phyloP scores from a whole-genome alignment of 2,797 vertebrate species.

The Crypturellus tataupa region DNA sequence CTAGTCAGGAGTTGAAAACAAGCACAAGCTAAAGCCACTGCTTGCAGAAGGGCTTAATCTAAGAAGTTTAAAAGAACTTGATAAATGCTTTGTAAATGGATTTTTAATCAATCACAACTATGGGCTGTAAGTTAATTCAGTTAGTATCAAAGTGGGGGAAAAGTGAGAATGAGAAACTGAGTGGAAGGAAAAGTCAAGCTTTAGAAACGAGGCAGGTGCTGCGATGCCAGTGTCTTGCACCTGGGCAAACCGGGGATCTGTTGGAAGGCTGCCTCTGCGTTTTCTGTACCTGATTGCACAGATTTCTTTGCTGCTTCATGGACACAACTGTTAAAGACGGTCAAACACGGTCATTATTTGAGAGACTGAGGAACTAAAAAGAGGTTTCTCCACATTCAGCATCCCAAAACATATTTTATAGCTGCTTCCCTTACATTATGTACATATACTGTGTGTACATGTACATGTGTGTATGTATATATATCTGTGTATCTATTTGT shows the following conservation, averaged over 20 bases:
- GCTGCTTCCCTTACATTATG: neutral
- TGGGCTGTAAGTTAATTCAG: neutral
- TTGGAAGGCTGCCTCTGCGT: neutral
- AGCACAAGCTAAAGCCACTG: neutral
- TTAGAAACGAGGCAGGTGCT: neutral
- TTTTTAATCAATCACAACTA: neutral
- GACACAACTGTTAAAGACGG: neutral
- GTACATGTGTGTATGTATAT: neutral
- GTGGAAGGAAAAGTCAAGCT: neutral
- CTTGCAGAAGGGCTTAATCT: neutral
- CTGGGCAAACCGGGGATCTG: neutral
- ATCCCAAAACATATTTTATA: neutral
- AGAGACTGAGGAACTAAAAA: neutral
- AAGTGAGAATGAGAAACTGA: neutral
- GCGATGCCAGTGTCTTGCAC: fast-evolving
- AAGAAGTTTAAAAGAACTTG: neutral
- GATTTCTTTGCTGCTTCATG: neutral
- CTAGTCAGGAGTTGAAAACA: neutral
- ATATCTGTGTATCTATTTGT: neutral
- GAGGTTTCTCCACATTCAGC: neutral
- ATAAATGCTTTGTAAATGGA: neutral
- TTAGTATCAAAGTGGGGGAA: neutral
- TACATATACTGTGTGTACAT: no score
- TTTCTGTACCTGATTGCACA: neutral
- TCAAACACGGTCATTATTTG: neutral